Percentiles rank a stretch among this genome's conserved stretches.
Conservation (phyloP, 2,113 vertebrate genomes). For the Amazona guildingii region DNA sequence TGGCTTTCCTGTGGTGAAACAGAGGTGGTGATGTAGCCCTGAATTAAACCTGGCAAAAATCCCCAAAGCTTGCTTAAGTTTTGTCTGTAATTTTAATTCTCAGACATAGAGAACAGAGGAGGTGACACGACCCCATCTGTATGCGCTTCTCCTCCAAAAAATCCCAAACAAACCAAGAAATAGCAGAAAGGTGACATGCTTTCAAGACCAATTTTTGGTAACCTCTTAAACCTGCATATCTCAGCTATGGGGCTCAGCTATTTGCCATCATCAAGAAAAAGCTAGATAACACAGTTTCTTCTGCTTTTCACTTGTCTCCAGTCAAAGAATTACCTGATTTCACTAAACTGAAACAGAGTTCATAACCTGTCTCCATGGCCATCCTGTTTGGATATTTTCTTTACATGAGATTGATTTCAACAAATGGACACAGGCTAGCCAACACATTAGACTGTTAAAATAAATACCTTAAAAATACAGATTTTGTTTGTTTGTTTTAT, state of each 20-base stretch:
- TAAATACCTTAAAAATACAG: not conserved
- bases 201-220: not conserved
- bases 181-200: not conserved
- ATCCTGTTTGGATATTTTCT: not conserved
- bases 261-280: not conserved
- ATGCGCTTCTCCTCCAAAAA: not conserved
- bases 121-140: not conserved
- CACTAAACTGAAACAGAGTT: not conserved
- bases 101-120: not conserved
- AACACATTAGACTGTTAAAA: not conserved
- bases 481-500: rapidly evolving
- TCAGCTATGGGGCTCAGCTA: not conserved
- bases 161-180: not conserved
- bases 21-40: not conserved
- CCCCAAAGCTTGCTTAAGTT: not conserved
- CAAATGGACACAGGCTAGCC: rapidly evolving
- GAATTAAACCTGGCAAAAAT: not conserved
- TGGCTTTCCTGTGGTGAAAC: not conserved
- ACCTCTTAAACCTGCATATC: not conserved
- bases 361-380: not conserved
- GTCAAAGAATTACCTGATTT: not conserved
- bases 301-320: not conserved
- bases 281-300: not conserved
- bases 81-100: not conserved
- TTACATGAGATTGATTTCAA: not conserved